Conservation (phyloP, 2,797 vertebrate species). For the Myripristis murdjan region DNA sequence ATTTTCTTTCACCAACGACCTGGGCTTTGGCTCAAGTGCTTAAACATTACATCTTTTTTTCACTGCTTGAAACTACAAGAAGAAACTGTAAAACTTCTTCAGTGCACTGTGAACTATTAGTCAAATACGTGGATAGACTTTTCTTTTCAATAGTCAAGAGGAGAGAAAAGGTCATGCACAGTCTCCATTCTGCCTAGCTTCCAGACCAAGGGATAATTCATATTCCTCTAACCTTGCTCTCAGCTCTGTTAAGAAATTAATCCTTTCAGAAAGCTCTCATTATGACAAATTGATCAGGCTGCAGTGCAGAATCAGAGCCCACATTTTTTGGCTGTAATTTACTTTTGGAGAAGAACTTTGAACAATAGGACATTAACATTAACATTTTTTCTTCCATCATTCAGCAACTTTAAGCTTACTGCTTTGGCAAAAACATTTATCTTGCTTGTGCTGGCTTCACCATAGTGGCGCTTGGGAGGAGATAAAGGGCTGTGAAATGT, state of each 20-base stretch:
- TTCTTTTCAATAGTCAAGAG: constrained; percentile 13
- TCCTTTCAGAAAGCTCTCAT: constrained; percentile 42
- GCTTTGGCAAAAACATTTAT: constrained; percentile 47
- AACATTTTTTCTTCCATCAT: constrained; percentile 62
- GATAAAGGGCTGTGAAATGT: constrained; percentile 48
- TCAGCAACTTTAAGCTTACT: constrained; percentile 31
- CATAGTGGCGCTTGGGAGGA: constrained; percentile 40
- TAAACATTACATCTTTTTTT: not conserved
- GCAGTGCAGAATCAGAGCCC: constrained; percentile 19
- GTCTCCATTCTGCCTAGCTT: constrained; percentile 13
- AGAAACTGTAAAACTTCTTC: not conserved
- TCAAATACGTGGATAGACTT: constrained; percentile 21
- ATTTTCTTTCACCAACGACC: constrained; percentile 17
- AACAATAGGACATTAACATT: constrained; percentile 64
- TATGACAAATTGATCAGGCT: constrained; percentile 61
- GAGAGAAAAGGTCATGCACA: constrained; percentile 22
- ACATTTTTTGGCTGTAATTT: constrained; percentile 51
- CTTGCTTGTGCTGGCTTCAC: constrained; percentile 48
- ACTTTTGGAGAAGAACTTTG: constrained; percentile 57
- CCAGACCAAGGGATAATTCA: constrained; percentile 28
- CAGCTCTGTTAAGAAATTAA: constrained; percentile 14
- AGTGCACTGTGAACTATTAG: constrained; percentile 9
- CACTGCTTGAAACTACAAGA: not conserved
- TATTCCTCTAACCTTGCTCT: constrained; percentile 24
- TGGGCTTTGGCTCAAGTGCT: not conserved